Conservation (phyloP, 2,888 invertebrate genomes). For the Standfussiana lucernea region DNA sequence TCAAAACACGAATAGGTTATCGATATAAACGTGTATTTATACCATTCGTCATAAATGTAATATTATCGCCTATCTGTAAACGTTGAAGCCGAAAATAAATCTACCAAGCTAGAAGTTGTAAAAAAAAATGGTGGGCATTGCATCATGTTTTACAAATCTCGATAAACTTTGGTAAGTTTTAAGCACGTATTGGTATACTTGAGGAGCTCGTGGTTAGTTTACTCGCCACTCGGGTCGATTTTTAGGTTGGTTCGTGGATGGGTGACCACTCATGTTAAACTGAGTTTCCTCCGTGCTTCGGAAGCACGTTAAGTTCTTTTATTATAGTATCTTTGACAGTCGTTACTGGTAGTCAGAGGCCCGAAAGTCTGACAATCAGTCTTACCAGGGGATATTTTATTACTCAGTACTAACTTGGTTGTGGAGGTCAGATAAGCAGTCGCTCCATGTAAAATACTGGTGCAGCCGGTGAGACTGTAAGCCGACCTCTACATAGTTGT, state of each 20-base stretch:
- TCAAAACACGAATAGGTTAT: conserved; percentile 50
- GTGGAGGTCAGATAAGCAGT: not conserved
- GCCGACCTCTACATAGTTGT: too few relatives aligned
- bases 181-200: too few relatives aligned
- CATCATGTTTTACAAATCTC: conserved; percentile 1
- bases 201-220: not conserved
- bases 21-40: conserved; percentile 19
- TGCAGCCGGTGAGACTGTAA: too few relatives aligned
- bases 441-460: not conserved
- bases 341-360: too few relatives aligned
- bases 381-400: too few relatives aligned
- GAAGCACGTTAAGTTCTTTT: not conserved
- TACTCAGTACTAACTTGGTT: too few relatives aligned
- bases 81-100: conserved; percentile 19
- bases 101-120: not conserved
- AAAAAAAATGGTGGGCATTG: not conserved
- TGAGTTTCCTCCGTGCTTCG: not conserved
- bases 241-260: not conserved
- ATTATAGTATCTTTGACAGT: too few relatives aligned
- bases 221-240: not conserved
- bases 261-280: not conserved
- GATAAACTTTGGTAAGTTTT: too few relatives aligned
- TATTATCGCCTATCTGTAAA: conserved; percentile 12
- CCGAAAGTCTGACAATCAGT: too few relatives aligned
- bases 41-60: conserved; percentile 29